Base-by-base conservation (phyloP, 1,140 invertebrate genomes). In the Campoletis sonorensis region DNA sequence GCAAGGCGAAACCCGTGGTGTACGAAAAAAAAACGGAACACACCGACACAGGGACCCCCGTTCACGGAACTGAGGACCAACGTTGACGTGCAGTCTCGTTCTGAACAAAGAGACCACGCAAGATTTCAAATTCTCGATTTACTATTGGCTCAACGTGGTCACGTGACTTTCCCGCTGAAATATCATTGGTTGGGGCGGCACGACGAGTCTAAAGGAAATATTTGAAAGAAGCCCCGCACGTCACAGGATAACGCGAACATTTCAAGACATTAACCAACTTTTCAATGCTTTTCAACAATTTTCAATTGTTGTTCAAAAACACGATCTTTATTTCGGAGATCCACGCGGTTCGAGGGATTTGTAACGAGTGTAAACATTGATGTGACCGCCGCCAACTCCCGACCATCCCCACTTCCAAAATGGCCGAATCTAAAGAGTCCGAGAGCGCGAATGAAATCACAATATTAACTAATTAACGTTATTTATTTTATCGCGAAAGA, bases 81-180 rank as follows among this genome's bases (percentile, higher is more conserved):
- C 87, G 89, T 90, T 88, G 89, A 88, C 61, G 61, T 54, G 23
- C 86, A 87, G 87, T 84, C 82, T 84, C 87, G 86, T 90, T 85
- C 85, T 89, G 90, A 91, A 92, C 91, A 92, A 91, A 92, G 90
- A 91, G 61, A 10, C 89, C 89, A 91, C 89, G 90, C 89, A 91
- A 90, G 89, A 91, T 92, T 92, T 92, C 90, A 92, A 92, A 92
- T 92, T 88, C 86, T 81, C 73, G 72, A 23, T 18, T 75, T 37
- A 2, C 26, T 79, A 92, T 91, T 92, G 89, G 91, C 21, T 75
- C n/a, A 11, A 4, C 3, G 0, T 4, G 4, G 81, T 91, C 91
- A 92, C 90, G 91, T 92, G 91, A 78, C 79, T 40, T 26, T 33
- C 49, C 33, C 67, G 79, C 54, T 33, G 40, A 16, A 21, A 10